These are phyloP conservation scores for Thunnus albacares DNA, from an alignment of 2,797 vertebrate genomes.

Conservation along the genomic window DNA sequence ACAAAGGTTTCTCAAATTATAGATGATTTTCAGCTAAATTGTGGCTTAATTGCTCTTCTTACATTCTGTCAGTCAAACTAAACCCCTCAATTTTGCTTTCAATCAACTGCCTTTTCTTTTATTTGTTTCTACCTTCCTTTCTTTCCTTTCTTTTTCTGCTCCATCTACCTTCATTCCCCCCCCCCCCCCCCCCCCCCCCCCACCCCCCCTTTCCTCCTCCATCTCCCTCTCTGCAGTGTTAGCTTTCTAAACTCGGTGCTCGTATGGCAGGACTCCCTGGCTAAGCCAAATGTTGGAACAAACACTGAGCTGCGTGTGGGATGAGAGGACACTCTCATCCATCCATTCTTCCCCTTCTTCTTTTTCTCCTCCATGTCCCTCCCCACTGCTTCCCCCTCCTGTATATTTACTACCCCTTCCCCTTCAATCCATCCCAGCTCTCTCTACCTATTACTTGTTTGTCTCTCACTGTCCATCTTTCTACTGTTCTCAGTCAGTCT, in stretches of 20 bases:
- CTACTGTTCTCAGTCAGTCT: not conserved
- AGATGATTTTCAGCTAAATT: no score
- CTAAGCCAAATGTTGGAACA: constrained; percentile 30
- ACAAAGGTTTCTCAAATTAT: no score
- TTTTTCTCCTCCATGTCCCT: not conserved
- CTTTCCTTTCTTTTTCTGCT: not conserved
- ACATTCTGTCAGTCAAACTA: not conserved
- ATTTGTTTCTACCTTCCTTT: no score
- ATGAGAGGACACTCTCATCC: constrained; percentile 22
- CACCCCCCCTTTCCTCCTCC: no score
- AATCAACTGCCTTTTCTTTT: not conserved
- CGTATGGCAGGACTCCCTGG: constrained; percentile 1
- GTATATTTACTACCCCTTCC: not conserved
- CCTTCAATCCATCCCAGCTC: not conserved
- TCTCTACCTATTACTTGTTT: not conserved
- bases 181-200: no score
- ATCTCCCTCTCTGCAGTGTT: not conserved
- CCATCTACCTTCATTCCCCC: not conserved
- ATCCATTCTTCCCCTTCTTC: not conserved
- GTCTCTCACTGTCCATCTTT: not conserved
- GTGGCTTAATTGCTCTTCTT: not conserved
- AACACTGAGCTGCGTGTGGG: constrained; percentile 47
- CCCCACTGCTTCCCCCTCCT: no score
- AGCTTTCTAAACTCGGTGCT: constrained; percentile 16
- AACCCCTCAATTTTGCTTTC: not conserved